A percentile compares a stretch with the other conserved stretches of the same genome.
Evolutionary conservation across 2,888 invertebrate genomes (phyloP).

Genomic region (Drosophila borealis): DNA sequence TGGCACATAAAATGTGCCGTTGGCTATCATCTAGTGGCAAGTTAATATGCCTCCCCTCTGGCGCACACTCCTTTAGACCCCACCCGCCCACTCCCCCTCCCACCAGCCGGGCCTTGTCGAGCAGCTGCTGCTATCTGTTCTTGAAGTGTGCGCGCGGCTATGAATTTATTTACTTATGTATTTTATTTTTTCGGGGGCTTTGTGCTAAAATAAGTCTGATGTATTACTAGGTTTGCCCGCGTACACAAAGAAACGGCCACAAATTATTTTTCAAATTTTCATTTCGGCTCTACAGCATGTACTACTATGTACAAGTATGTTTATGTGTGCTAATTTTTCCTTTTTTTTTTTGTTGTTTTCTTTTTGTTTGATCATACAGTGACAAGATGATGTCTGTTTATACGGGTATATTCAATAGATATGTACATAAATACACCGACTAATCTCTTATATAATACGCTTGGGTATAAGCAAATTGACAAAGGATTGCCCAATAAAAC

Average conservation of each 20-base stretch:
- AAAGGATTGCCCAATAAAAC: constrained; percentile 50
- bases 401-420: constrained; percentile 37
- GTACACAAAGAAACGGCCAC: constrained; percentile 44
- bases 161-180: constrained; percentile 68
- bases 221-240: constrained; percentile 70
- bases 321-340: constrained; percentile 44
- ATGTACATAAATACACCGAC: not conserved
- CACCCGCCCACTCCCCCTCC: not conserved
- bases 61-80: constrained; percentile 4
- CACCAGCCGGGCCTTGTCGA: not conserved
- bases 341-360: constrained; percentile 56
- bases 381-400: constrained; percentile 54
- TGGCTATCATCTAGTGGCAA: constrained; percentile 28
- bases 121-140: constrained; percentile 60
- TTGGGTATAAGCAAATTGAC: constrained; percentile 10
- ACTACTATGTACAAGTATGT: constrained; percentile 47
- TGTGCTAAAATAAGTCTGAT: constrained; percentile 77
- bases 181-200: constrained; percentile 68
- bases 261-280: constrained; percentile 64
- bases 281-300: constrained; percentile 48
- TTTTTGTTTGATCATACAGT: constrained; percentile 68
- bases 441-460: constrained; percentile 41
- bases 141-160: constrained; percentile 30
- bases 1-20: constrained; percentile 54
- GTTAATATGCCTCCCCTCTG: constrained; percentile 27